Conservation (phyloP, 2,797 vertebrate species). For the Propithecus deckenii region DNA sequence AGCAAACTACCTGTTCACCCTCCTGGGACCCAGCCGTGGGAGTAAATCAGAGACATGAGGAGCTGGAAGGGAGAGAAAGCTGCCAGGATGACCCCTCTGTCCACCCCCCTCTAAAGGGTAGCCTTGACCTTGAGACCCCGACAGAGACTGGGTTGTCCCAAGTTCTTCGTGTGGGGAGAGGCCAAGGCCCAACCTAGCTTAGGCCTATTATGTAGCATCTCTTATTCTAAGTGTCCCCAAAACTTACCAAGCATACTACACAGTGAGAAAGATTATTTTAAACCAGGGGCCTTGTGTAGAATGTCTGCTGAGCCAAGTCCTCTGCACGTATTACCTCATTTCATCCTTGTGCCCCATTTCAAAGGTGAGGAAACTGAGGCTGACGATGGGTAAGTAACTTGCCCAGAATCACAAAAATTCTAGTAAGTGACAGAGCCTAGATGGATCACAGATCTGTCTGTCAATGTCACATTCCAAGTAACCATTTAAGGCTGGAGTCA, state of each 20-base stretch:
- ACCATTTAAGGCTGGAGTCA: background rate
- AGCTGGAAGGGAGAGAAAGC: background rate
- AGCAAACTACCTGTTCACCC: background rate
- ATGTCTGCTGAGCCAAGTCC: background rate
- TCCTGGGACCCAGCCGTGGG: background rate
- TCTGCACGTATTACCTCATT: background rate
- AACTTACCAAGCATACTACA: background rate
- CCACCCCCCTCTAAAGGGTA: background rate
- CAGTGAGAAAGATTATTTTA: background rate
- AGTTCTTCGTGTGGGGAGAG: background rate
- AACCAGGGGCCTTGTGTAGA: rapidly evolving
- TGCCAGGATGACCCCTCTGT: background rate
- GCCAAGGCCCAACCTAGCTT: background rate
- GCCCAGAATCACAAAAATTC: background rate
- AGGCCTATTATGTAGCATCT: background rate
- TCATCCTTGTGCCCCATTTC: background rate
- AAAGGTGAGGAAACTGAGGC: background rate
- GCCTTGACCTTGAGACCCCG: background rate
- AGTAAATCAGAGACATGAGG: background rate
- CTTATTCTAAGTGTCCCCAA: background rate
- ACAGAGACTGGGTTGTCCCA: background rate
- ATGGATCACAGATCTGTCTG: background rate
- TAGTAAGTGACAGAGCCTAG: background rate
- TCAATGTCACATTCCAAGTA: too few species aligned
- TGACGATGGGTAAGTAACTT: too few species aligned